Evolutionary conservation across 2,888 invertebrate species (phyloP), one percentile per base, ranked within the genome.

Genomic region (Troides aeacus): DNA sequence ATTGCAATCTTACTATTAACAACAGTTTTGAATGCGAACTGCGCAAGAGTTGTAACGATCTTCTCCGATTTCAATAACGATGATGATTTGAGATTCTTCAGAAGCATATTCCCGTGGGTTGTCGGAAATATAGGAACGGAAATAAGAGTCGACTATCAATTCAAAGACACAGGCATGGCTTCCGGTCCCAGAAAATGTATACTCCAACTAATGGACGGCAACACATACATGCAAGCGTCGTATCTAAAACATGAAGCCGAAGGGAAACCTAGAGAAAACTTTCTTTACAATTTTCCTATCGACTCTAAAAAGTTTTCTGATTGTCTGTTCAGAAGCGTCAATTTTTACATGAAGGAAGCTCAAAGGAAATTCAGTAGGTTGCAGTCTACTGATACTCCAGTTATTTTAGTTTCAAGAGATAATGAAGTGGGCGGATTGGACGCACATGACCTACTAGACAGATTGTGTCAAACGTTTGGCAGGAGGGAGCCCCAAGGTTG

Each of bases 1-100:
- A 24, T 65, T 21, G 30, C 21, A 18, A 46, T 50, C 5, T 30
- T 65, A 17, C 2, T 23, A 3, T 39, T 46, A 57, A 62, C 21
- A 0, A 3, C 53, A 66, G 53, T 70, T 17, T 56, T 60, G 17
- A 46, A 66, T 17, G 36, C 60, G 24, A 63, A 66, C 5, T 21
- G 66, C 62, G 36, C 42, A 6, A 63, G 59, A 63, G 12, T 61
- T 39, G 63, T 78, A 2, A 75, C 72, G 64, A 72, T 82, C 21
- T 79, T 76, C 61, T 77, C 80, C 5, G 77, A 82, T 72, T 79
- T 80, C 63, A 67, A 72, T n/a, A 76, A 74, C 23, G 68, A 72
- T 10, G 71, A 69, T n/a, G 79, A 81, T 58, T 69, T 74, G 7
- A 59, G 64, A 36, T 82, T 82, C 69, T 81, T 80, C 57, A 74